These are phyloP conservation scores for Nestor notabilis DNA, from an alignment of 2,113 vertebrate genomes.

Conservation along the genomic window DNA sequence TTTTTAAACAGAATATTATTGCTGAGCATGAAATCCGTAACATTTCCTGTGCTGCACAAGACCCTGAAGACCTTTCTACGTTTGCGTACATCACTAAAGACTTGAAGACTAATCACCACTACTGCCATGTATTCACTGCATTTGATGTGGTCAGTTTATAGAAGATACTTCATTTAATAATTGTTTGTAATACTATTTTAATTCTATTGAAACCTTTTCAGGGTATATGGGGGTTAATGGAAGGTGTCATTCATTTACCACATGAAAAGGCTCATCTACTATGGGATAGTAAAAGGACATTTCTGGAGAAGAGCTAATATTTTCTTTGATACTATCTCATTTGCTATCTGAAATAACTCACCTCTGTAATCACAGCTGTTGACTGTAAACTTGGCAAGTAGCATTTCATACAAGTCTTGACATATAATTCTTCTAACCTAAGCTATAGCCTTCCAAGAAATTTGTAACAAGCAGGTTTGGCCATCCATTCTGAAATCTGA, in stretches of 20 bases:
- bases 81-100: conserved; percentile 99
- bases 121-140: conserved; percentile 98
- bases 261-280: background rate
- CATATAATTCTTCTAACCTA: background rate
- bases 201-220: background rate
- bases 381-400: background rate
- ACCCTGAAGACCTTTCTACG: conserved; percentile 97
- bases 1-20: conserved; percentile 89
- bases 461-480: background rate
- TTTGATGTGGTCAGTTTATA: conserved; percentile 93
- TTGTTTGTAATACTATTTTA: background rate
- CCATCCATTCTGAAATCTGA: background rate
- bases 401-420: background rate
- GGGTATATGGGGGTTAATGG: background rate
- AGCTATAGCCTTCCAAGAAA: background rate
- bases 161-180: background rate
- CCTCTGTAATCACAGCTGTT: background rate
- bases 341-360: background rate
- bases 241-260: background rate
- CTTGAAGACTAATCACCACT: conserved; percentile 99
- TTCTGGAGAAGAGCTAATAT: background rate
- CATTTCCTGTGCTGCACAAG: conserved; percentile 98
- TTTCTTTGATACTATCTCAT: background rate
- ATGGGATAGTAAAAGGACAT: background rate
- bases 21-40: conserved; percentile 99